phyloP scores from a whole-genome alignment of 2,888 invertebrate genomes.

The Drosophila lacicola region DNA sequence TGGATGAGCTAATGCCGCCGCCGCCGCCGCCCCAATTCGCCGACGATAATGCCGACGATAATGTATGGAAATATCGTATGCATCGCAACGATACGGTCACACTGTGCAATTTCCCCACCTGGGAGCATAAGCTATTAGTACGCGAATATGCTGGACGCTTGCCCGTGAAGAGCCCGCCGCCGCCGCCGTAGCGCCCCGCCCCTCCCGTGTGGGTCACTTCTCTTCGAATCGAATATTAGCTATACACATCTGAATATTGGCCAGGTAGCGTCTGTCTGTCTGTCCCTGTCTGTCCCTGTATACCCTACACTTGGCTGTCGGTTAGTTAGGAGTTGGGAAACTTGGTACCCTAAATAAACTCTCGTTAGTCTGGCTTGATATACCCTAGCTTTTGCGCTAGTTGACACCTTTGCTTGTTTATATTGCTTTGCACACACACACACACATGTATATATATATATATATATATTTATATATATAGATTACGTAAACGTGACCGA shows the following conservation, averaged over 20 bases:
- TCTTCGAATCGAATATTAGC: neutral
- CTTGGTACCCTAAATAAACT: too few relatives aligned
- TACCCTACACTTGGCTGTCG: neutral
- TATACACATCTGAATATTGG: too few relatives aligned
- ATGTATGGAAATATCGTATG: conserved; percentile 13
- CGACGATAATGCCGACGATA: neutral
- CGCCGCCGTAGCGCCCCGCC: neutral
- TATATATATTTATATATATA: too few relatives aligned
- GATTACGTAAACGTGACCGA: too few relatives aligned
- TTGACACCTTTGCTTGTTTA: too few relatives aligned
- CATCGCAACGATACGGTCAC: conserved; percentile 17
- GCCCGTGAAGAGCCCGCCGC: neutral
- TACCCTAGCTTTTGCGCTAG: too few relatives aligned
- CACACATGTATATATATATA: too few relatives aligned
- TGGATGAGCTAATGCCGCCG: conserved; percentile 11
- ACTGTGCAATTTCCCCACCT: conserved; percentile 11
- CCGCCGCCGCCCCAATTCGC: conserved; percentile 9
- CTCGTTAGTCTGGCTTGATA: too few relatives aligned
- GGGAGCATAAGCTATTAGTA: neutral
- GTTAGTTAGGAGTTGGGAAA: too few relatives aligned
- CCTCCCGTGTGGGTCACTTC: neutral
- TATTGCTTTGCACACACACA: too few relatives aligned
- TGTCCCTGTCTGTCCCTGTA: neutral
- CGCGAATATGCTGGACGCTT: conserved; percentile 14
- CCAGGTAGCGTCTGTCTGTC: neutral